phyloP scores from a whole-genome alignment of 2,888 invertebrate species.

The Dioctria linearis region DNA sequence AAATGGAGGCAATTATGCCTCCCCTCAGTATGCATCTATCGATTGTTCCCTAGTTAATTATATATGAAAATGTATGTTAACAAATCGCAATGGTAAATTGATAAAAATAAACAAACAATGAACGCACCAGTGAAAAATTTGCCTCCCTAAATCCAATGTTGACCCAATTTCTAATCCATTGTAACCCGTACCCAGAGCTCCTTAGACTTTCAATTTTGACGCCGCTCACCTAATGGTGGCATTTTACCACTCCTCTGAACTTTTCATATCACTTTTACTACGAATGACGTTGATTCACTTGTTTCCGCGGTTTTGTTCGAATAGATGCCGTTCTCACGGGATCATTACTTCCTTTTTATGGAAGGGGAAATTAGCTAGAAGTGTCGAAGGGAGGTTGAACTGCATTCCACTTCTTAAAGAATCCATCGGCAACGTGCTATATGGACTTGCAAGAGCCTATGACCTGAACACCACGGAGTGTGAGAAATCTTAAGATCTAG shows the following conservation, averaged over 20 bases:
- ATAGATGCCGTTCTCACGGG: no score
- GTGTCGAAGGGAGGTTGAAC: no score
- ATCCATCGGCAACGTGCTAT: background rate
- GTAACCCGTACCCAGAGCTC: slow-evolving; percentile 1
- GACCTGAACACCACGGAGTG: background rate
- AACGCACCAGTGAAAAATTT: slow-evolving; percentile 26
- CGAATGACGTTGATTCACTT: background rate
- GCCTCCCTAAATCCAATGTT: background rate
- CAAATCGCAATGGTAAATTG: no score
- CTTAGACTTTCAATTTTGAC: slow-evolving; percentile 28
- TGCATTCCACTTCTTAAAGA: background rate
- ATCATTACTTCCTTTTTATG: background rate
- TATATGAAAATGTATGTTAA: no score
- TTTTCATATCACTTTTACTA: slow-evolving; percentile 30
- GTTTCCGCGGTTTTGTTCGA: no score
- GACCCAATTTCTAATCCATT: no score
- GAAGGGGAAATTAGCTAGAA: background rate
- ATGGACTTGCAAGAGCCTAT: background rate
- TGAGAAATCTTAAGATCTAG: background rate
- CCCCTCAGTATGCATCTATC: no score
- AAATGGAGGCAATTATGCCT: no score
- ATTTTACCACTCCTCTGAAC: background rate
- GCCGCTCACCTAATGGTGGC: background rate
- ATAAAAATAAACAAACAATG: slow-evolving; percentile 12
- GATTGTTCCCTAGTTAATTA: no score